These are phyloP conservation scores for Ips nitidus DNA, from an alignment of 1,140 invertebrate genomes.

Conservation along the genomic window DNA sequence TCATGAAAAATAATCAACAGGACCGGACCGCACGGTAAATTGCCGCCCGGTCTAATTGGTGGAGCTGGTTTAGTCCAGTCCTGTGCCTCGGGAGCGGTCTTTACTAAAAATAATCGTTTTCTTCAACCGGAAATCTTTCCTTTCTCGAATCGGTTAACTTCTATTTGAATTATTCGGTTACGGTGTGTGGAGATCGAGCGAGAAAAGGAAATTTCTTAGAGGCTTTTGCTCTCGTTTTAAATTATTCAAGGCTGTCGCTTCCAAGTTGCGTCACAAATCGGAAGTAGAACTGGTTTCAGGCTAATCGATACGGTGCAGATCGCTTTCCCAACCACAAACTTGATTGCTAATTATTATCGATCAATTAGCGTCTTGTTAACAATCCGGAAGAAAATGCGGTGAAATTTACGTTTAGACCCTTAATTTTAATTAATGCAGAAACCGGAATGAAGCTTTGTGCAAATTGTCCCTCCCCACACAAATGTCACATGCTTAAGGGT, in stretches of 20 bases:
- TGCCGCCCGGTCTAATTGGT: neutral
- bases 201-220: neutral
- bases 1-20: slow-evolving; percentile 9
- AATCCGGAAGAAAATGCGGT: too few species aligned
- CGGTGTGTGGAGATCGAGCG: neutral
- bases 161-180: neutral
- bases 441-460: too few species aligned
- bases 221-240: too few species aligned
- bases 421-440: too few species aligned
- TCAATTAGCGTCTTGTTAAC: too few species aligned
- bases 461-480: too few species aligned
- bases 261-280: neutral
- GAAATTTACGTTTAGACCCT: too few species aligned
- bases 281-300: neutral
- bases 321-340: neutral
- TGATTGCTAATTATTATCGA: too few species aligned
- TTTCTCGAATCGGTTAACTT: neutral
- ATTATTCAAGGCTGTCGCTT: too few species aligned
- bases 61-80: too few species aligned
- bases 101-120: slow-evolving; percentile 13
- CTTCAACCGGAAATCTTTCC: slow-evolving; percentile 22
- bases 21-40: neutral
- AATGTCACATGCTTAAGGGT: too few species aligned
- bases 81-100: neutral
- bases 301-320: neutral